phyloP scores from a whole-genome alignment of 2,888 invertebrate genomes.

The Stenchaetothrips biformis region DNA sequence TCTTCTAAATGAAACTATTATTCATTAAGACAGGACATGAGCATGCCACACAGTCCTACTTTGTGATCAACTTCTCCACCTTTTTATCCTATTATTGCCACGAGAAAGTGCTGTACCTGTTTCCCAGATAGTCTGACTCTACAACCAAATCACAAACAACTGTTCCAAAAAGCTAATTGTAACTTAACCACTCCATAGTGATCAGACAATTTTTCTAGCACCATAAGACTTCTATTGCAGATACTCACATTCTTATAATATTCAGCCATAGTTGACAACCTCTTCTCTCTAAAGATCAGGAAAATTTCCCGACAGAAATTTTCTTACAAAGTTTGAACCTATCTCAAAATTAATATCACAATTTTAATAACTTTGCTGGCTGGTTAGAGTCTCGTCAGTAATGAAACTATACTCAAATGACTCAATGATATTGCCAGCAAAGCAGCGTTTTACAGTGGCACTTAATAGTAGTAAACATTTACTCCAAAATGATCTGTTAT shows the following conservation, averaged over 20 bases:
- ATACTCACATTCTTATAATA: background rate
- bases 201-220: conserved; percentile 2
- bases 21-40: background rate
- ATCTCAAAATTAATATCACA: conserved; percentile 25
- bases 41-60: background rate
- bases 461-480: conserved; percentile 7
- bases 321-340: conserved; percentile 16
- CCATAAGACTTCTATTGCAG: background rate
- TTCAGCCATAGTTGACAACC: conserved; percentile 17
- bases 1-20: background rate
- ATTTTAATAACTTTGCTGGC: conserved; percentile 12
- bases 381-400: background rate
- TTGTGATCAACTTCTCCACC: background rate
- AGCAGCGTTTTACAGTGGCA: conserved; percentile 5
- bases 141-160: background rate
- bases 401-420: background rate
- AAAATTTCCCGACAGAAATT: background rate
- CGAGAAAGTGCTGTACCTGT: background rate
- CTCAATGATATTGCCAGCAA: conserved; percentile 21
- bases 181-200: background rate
- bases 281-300: background rate
- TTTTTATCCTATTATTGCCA: background rate
- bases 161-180: background rate
- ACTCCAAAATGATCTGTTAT: conserved; percentile 5
- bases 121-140: background rate